These are phyloP conservation scores for Pantherophis guttatus DNA, from an alignment of 2,113 vertebrate genomes.

Conservation along the genomic window DNA sequence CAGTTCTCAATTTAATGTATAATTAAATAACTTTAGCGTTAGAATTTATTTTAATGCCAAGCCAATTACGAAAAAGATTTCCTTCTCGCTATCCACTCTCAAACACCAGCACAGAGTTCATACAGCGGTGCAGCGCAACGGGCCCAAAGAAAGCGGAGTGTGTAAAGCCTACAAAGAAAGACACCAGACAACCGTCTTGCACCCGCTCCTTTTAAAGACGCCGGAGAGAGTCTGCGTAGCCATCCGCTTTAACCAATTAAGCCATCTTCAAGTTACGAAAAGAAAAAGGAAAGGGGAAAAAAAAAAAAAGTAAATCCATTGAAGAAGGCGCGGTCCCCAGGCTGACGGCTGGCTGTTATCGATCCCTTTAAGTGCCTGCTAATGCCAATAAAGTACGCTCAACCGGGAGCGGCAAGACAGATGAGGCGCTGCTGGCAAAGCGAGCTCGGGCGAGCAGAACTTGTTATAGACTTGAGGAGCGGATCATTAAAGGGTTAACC, in stretches of 20 bases:
- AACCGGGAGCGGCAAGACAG: constrained; percentile 15
- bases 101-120: neutral
- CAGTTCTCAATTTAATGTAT: too few relatives aligned
- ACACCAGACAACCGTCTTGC: neutral
- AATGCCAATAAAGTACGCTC: constrained; percentile 48
- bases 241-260: constrained; percentile 59
- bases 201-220: neutral
- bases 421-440: neutral
- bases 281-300: neutral
- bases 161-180: neutral
- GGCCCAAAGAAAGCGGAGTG: neutral
- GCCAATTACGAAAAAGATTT: neutral
- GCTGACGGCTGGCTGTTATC: constrained; percentile 38
- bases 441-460: neutral
- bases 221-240: neutral
- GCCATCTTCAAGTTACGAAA: constrained; percentile 30
- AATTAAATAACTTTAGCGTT: neutral
- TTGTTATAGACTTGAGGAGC: too few relatives aligned
- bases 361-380: constrained; percentile 60
- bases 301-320: constrained; percentile 22
- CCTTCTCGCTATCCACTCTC: neutral
- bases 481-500: neutral
- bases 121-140: neutral
- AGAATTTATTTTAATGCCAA: neutral
- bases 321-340: constrained; percentile 39